Percentiles rank a stretch among this genome's conserved stretches.
These are phyloP conservation scores for Crypturellus tataupa DNA, from an alignment of 2,797 vertebrate genomes.

Conservation along the genomic window DNA sequence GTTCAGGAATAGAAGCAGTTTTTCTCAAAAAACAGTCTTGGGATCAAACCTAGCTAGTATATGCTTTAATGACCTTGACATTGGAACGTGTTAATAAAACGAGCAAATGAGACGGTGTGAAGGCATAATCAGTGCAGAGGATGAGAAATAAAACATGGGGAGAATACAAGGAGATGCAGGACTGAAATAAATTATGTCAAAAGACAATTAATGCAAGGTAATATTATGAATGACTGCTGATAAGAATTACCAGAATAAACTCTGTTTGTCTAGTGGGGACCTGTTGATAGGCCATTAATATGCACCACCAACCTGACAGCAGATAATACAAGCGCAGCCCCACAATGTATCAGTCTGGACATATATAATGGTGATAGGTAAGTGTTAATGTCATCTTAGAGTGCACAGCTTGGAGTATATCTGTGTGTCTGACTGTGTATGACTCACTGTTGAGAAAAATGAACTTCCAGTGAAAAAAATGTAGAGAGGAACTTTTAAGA, in stretches of 20 bases:
- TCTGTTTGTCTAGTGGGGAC: background rate
- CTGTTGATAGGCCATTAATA: background rate
- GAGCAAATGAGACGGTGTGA: background rate
- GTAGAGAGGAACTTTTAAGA: background rate
- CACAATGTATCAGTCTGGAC: background rate
- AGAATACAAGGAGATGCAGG: background rate
- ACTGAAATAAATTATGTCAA: background rate
- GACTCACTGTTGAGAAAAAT: background rate
- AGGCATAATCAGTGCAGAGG: background rate
- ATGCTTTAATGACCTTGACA: background rate
- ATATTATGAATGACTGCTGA: background rate
- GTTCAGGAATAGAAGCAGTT: background rate
- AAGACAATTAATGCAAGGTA: background rate
- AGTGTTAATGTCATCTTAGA: background rate
- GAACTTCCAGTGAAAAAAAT: background rate
- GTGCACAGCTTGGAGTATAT: background rate
- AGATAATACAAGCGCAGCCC: background rate
- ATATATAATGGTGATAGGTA: background rate
- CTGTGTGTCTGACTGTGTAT: background rate
- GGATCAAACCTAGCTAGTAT: background rate
- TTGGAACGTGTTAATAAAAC: background rate
- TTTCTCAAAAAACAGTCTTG: background rate
- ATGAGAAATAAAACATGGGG: background rate
- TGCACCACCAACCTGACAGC: background rate
- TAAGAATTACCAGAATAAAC: background rate